Base-by-base conservation (phyloP, 2,888 invertebrate species). In the Drosophila acutilabella region DNA sequence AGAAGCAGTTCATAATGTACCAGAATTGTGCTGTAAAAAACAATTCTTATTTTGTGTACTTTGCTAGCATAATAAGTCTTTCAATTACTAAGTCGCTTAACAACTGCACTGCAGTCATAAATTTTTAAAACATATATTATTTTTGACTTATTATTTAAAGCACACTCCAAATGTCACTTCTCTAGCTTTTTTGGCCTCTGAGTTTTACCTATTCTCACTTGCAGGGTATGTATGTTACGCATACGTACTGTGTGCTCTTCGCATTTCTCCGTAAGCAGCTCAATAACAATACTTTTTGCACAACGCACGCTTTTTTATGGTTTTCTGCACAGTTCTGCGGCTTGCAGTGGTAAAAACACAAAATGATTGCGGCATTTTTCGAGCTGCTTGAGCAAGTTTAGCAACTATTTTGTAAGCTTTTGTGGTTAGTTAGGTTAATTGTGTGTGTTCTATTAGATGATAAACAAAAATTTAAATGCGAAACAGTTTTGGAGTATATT, bases 1-100 rank as follows among this genome's bases (percentile, higher is more conserved):
- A 81, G 74, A 79, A 73, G 50, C 68, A 77, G 72, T 86, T 81
- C 76, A 83, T 83, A 86, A 83, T 83, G 75, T 70, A 66, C 65
- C 75, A 64, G 74, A 77, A 67, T 78, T 70, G 61, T 65, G 57
- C 60, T 36, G 33, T 11, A 52, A 53, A 60, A 67, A 72, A 42
- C 71, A 64, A 20, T 48, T 69, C 61, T 48, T 64, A 61, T 70
- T 70, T 62, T 64, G 8, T 30, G 8, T 30, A 30, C 57, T 69
- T 71, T 56, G 56, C 66, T 70, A 26, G 62, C 61, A 52, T 67
- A 66, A 70, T 74, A 68, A 48, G 50, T 36, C 13, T 16, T 36
- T 42, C 38, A 16, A 45, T 16, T 18, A 44, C 44, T 44, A 26
- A 41, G 0, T 14, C 2, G n/a, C 38, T 16, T 52, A 11, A 4